Evolutionary conservation across 35 echinoderm and acorn worm genomes (phyloP), one percentile per base, ranked within the genome.

Genomic region (Diadema setosum): DNA sequence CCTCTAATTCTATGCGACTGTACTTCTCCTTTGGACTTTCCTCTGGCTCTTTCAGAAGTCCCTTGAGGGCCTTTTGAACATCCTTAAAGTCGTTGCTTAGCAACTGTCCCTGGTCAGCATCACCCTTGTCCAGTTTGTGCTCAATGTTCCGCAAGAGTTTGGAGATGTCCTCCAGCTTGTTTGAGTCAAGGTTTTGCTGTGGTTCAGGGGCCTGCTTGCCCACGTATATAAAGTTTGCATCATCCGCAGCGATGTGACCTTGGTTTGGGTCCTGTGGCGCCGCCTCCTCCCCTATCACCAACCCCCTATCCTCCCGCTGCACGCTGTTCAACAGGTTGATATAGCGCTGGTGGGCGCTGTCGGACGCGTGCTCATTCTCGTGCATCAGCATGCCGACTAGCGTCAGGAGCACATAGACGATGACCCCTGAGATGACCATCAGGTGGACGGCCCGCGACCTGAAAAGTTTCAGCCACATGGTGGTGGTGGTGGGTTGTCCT

Each of bases 141-240:
- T 44, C 73, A 5, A 78, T 78, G 40, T 78, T 78, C 40, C 44
- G 11, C 23, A 78, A 12, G 11, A 78, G 36, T 35, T 78, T 78
- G 14, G 73, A 34, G 11, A 78, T 78, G 3, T 78, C 14, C 14
- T 78, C 37, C 37, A 78, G 40, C 25, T 78, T 78, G 40, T 36
- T 41, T 4, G 63, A 67, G 34, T 44, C 73, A 5, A 78, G 34
- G n/a, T 52, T n/a, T 52, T n/a, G 48, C 8, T 6, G 73, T 36
- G 73, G 9, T 3, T 67, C 63, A 34, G 57, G n/a, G 5, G 27
- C 73, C 73, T 78, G 73, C 40, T 78, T 78, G 34, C 73, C 73
- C 24, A 78, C n/a, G 73, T 78, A 78, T 33, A 78, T 78, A 21
- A 78, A 78, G n/a, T 78, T 78, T 6, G 69, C 24, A 37, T 78